Evolutionary conservation across 2,113 vertebrate genomes (phyloP).

Genomic region (Pachyramphus minor): DNA sequence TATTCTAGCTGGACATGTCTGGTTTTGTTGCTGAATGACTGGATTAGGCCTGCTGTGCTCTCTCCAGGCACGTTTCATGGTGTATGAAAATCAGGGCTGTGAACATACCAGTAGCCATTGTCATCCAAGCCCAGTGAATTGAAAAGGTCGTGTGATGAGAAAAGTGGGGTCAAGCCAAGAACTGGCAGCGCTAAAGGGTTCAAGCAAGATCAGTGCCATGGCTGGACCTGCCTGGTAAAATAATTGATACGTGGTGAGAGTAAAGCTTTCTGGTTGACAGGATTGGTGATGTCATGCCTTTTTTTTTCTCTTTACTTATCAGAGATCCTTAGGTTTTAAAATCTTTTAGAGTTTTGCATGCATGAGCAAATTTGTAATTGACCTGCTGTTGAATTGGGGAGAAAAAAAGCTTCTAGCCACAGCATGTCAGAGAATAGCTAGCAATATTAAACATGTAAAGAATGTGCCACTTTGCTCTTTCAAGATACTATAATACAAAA

Average conservation of each 20-base stretch:
- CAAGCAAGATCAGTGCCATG: neutral
- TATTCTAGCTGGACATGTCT: neutral
- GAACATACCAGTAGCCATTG: neutral
- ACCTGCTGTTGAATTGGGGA: neutral
- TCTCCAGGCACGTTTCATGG: neutral
- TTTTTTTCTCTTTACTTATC: neutral
- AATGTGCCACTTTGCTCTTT: neutral
- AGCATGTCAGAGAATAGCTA: neutral
- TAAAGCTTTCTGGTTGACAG: neutral
- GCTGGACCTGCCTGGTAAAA: neutral
- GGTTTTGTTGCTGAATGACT: neutral
- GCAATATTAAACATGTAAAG: neutral
- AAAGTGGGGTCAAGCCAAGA: neutral
- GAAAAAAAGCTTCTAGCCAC: neutral
- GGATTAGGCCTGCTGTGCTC: neutral
- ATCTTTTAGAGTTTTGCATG: neutral
- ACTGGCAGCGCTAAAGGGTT: neutral
- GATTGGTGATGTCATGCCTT: neutral
- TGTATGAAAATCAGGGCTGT: neutral
- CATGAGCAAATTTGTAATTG: neutral
- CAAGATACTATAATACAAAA: neutral
- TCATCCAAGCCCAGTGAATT: neutral
- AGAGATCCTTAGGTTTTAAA: no score
- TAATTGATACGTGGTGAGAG: neutral
- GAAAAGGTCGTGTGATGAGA: neutral